Base-by-base conservation (phyloP, 2,113 vertebrate species). In the Coryphaenoides rupestris region DNA sequence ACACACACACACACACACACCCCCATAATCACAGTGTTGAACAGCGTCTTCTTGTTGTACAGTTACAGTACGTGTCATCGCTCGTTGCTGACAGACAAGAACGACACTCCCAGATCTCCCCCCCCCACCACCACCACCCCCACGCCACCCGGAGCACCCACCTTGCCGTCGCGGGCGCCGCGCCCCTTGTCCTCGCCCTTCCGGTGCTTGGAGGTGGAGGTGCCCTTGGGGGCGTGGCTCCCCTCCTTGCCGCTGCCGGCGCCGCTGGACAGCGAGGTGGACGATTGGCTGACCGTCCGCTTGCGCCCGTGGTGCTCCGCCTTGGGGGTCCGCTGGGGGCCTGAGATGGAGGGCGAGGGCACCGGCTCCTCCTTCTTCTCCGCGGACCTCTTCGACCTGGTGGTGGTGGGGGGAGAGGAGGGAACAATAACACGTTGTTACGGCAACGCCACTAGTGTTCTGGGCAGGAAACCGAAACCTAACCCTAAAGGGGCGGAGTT, bases 361-460 rank as follows among this genome's bases (percentile, higher is more conserved):
- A 92, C 91, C 1, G 92, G 90, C 76, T 98, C 95, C 78, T 98
- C 98, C 72, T 98, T 96, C 83, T 96, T 97, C 66, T 93, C 90
- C 81, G 84, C 56, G 68, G 86, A 92, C 68, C 93, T 91, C 75
- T 98, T 98, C 3, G 93, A 93, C 63, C 93, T 96, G 81, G 90
- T 91, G n/a, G n/a, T n/a, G n/a, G n/a, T n/a, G 78, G 33, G 33
- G 2, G 33, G 33, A 1, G 33, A 40, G 33, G 9, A 40, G 7
- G n/a, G 9, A 12, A 40, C 7, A 12, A 10, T 40, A 40, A 40
- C 33, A 12, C 13, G 33, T 40, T 2, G 33, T 40, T 40, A 40
- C 7, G 9, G 33, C 9, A 40, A 40, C 33, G 1, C 9, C 33
- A 12, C 5, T n/a, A n/a, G n/a, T n/a, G n/a, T n/a, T n/a, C 3